phyloP scores from a whole-genome alignment of 2,113 vertebrate genomes.

The Melanocharis versteri region DNA sequence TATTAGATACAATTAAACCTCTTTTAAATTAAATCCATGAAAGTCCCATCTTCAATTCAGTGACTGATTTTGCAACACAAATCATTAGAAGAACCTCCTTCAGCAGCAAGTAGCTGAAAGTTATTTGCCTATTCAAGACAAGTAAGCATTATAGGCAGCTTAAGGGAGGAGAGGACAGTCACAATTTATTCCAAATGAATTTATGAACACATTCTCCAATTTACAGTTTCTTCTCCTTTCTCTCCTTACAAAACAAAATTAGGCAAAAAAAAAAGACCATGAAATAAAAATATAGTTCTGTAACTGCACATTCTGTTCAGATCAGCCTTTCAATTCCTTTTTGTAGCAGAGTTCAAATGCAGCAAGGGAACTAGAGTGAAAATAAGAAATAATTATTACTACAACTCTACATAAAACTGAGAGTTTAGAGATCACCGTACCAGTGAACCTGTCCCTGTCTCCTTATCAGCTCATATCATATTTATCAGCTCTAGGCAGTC shows the following conservation, averaged over 20 bases:
- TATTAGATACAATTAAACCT: neutral
- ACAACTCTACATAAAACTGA: neutral
- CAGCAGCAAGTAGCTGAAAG: neutral
- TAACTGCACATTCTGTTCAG: neutral
- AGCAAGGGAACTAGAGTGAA: neutral
- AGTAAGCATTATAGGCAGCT: neutral
- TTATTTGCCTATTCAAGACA: neutral
- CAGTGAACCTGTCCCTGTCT: neutral
- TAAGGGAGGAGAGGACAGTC: neutral
- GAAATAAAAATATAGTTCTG: neutral
- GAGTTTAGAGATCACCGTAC: neutral
- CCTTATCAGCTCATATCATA: neutral
- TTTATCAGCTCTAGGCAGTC: neutral
- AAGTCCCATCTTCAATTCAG: neutral
- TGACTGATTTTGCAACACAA: neutral
- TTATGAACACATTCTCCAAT: neutral
- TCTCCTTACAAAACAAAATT: neutral
- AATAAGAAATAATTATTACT: neutral
- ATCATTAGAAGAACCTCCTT: conserved; percentile 3
- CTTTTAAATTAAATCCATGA: neutral
- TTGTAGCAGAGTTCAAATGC: neutral
- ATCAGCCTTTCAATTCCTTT: neutral
- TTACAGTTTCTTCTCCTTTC: neutral
- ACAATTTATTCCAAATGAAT: neutral
- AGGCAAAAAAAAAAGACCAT: neutral